Evolutionary conservation across 2,113 vertebrate species (phyloP), one percentile per base, ranked within the genome.

Genomic region (Urocynchramus pylzowi): DNA sequence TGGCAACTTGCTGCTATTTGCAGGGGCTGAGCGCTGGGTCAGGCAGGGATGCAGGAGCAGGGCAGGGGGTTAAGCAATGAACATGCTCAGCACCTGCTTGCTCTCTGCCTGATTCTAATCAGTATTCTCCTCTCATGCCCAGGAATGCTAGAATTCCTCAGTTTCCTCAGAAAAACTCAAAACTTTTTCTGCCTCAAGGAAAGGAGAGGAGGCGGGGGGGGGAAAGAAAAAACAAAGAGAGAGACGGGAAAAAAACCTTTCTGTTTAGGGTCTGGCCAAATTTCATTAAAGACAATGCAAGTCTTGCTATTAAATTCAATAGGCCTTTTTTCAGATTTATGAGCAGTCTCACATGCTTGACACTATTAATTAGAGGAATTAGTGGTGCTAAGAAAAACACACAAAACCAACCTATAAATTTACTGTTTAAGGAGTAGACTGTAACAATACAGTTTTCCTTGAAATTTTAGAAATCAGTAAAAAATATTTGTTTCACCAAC

Each of bases 11-110:
- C 89, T 85, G 91, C 64, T 74, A 28, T 65, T 53, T 77, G 67
- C 94, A 15, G 69, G 81, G 73, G 75, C 83, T 95, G 69, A 3
- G 78, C 0, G 0, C 84, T 86, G 81, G 93, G 95, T 94, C 94
- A 96, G 86, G 91, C 60, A 11, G 54, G 74, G 81, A 79, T 88
- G 79, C 84, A 33, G 90, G 68, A 96, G 87, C 87, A 87, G 87
- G 91, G 93, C 93, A 96, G 84, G 83, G 87, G 95, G 95, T 96
- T 95, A 95, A 93, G 94, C 89, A 94, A 91, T 20, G 92, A 96
- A 93, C 92, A 92, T 93, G 90, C 95, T 90, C 81, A 90, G 89
- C 94, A 93, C 94, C 93, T 95, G 89, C 94, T 88, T 79, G 54
- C 76, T 92, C 93, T 50, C 67, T 82, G 89, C 75, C 89, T 81